phyloP scores from a whole-genome alignment of 2,113 vertebrate genomes.

The Caranx ignobilis region DNA sequence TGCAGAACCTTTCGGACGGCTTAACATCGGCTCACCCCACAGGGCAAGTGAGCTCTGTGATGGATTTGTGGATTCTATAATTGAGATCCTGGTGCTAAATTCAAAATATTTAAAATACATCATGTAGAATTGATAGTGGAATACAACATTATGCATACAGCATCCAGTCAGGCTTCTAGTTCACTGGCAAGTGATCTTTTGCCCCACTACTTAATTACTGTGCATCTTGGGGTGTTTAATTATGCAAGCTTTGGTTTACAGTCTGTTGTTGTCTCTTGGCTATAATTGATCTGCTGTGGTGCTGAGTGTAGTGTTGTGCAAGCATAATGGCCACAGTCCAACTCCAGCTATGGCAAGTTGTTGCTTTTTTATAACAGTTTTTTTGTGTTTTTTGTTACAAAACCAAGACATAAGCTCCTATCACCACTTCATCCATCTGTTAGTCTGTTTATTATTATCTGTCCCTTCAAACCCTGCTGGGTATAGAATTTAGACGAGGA shows the following conservation, averaged over 20 bases:
- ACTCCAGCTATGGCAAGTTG: neutral
- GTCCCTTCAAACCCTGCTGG: neutral
- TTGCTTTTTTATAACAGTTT: neutral
- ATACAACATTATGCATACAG: slow-evolving; percentile 8
- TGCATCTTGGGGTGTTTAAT: slow-evolving; percentile 52
- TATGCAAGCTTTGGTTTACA: slow-evolving; percentile 37
- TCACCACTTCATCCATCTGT: neutral
- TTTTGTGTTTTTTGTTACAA: neutral
- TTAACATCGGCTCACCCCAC: neutral
- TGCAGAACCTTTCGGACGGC: neutral
- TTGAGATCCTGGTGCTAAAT: neutral
- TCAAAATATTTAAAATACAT: neutral
- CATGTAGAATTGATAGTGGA: neutral
- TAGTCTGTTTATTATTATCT: neutral
- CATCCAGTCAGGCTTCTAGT: slow-evolving; percentile 9
- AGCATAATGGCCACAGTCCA: slow-evolving; percentile 13
- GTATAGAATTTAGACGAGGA: neutral
- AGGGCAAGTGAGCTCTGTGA: neutral
- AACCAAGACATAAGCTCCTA: neutral
- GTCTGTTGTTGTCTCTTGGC: slow-evolving; percentile 38
- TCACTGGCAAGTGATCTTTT: slow-evolving; percentile 40
- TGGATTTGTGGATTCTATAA: neutral
- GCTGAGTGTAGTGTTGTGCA: slow-evolving; percentile 17
- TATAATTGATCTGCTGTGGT: slow-evolving; percentile 53
- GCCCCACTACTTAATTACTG: slow-evolving; percentile 37